Evolutionary conservation across 2,113 vertebrate species (phyloP), one percentile per base, ranked within the genome.

Genomic region (Apodemus sylvaticus): DNA sequence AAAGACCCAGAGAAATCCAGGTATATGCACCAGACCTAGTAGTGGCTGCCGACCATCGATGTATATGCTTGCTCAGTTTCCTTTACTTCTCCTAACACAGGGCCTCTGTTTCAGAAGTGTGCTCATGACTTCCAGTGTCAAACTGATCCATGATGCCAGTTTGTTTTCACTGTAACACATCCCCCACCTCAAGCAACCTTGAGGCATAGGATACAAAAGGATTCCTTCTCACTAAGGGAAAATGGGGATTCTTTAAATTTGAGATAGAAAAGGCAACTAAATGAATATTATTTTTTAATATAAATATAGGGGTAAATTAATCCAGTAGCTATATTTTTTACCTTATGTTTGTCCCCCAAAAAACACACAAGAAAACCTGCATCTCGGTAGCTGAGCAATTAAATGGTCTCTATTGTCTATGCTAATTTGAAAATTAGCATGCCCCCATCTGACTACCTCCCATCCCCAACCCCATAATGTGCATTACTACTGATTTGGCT

Each of bases 211-310:
- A 94, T 92, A 39, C 70, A 66, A 92, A 95, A 83, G 5, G 48
- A 86, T 64, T 85, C n/a, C 13, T 91, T 91, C 19, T n/a, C 31
- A 89, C 16, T 55, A 91, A 96, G 48, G 87, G n/a, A 96, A 93
- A 22, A 64, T 64, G 93, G 48, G 19, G 2, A 86, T 86, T 66
- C 53, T 89, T 88, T 34, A 58, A 22, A 66, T 68, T 94, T 92
- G 55, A 71, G 7, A 8, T 88, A 1, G 26, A 36, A 94, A 92
- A 91, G 9, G 22, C 92, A 93, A 64, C 62, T 64, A 29, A 29
- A 64, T 29, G 26, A 64, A 64, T n/a, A n/a, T n/a, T n/a, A n/a
- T 29, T 62, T 26, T 64, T 64, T 64, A 64, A 11, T 64, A 64
- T 64, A 29, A 64, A 11, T 29, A 26, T 29, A 64, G 62, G 17